A percentile compares a stretch with the other conserved stretches of the same genome.
Conservation (phyloP, 2,888 invertebrate species). For the Alentia gelatinosa region DNA sequence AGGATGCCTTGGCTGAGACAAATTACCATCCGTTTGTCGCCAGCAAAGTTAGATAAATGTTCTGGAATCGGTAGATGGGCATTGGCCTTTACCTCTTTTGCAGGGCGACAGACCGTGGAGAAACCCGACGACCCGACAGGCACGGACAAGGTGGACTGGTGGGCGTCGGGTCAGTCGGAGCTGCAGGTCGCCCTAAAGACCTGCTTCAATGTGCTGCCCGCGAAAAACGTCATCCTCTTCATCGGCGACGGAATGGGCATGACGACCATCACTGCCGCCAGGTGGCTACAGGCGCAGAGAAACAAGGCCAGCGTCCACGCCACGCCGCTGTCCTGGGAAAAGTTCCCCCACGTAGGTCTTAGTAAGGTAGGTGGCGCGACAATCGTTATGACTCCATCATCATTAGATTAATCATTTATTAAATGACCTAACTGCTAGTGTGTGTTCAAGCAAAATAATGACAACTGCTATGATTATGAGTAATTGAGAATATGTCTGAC, state of each 20-base stretch:
- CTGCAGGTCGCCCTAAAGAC: conserved; percentile 84
- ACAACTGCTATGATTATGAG: no score
- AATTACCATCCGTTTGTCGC: no score
- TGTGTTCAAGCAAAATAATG: no score
- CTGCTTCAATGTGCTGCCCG: conserved; percentile 79
- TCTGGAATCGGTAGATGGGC: no score
- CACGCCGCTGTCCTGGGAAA: conserved; percentile 86
- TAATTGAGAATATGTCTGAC: no score
- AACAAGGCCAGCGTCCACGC: conserved; percentile 84
- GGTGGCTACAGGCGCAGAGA: conserved; percentile 73
- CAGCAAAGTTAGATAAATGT: no score
- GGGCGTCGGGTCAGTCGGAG: conserved; percentile 78
- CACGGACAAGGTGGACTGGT: conserved; percentile 79
- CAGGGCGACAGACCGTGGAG: no score
- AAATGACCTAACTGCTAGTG: no score
- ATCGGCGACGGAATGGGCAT: conserved; percentile 82
- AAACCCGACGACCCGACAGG: not conserved
- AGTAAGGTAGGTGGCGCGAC: conserved; percentile 83
- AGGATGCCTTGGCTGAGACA: no score
- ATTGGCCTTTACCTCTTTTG: no score
- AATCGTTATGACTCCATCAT: not conserved
- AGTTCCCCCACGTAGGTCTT: conserved; percentile 86
- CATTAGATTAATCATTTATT: no score
- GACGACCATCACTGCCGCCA: conserved; percentile 78
- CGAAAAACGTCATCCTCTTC: conserved; percentile 77